phyloP scores from a whole-genome alignment of 1,140 invertebrate species.

The Trichonephila clavipes region DNA sequence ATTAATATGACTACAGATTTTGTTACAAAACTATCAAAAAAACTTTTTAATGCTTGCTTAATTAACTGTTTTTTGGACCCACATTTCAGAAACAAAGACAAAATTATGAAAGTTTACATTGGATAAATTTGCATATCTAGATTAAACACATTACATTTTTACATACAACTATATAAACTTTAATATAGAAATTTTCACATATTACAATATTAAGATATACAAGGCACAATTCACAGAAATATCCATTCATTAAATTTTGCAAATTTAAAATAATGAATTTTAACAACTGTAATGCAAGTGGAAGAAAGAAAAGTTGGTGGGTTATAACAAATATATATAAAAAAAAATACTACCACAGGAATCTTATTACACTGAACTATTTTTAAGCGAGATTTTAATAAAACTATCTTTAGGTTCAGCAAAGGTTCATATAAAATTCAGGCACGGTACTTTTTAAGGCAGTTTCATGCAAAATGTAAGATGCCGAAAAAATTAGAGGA shows the following conservation, averaged over 20 bases:
- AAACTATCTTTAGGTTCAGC: not conserved
- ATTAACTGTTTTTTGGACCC: slow-evolving; percentile 9
- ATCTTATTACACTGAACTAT: too few relatives aligned
- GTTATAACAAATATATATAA: too few relatives aligned
- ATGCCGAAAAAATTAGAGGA: not conserved
- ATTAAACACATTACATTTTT: not conserved
- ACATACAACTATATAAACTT: not conserved
- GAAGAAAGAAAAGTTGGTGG: too few relatives aligned
- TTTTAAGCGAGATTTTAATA: too few relatives aligned
- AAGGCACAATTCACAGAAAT: slow-evolving; percentile 8
- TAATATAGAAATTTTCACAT: not conserved
- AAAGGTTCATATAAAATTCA: not conserved
- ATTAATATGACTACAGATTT: too few relatives aligned
- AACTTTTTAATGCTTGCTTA: too few relatives aligned
- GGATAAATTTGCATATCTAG: not conserved
- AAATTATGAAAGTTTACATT: not conserved
- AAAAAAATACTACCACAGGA: too few relatives aligned
- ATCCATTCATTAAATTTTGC: not conserved
- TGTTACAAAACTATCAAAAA: too few relatives aligned
- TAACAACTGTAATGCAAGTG: too few relatives aligned
- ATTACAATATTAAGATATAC: not conserved
- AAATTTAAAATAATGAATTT: not conserved
- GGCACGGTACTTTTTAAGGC: not conserved
- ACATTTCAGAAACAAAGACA: not conserved
- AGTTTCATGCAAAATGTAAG: slow-evolving; percentile 1